Base-by-base conservation (phyloP, 2,797 vertebrate species). In the Crax fasciolata region DNA sequence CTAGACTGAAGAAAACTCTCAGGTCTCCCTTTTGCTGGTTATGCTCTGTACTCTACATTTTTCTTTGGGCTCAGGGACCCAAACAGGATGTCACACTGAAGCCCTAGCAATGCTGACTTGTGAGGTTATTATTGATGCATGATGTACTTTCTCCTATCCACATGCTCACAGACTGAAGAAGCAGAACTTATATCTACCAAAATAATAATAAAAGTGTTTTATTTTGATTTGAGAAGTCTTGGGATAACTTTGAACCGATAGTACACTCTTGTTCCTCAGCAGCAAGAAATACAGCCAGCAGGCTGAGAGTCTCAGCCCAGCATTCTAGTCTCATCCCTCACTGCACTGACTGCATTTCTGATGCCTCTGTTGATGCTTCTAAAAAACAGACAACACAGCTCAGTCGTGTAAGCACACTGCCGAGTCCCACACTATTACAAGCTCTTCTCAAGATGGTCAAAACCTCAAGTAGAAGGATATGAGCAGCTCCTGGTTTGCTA, bases 361-460 rank as follows among this genome's bases (percentile, higher is more conserved):
- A 49, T 46, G 7, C 9, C 49, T 54, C 28, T 65, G 5, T 5
- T 30, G 20, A 13, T 27, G 7, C 62, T 79, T 65, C 16, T 79
- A 6, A 27, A 82, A 35, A 82, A 19, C 5, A 7, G 28, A 48
- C 13, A 39, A 32, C 74, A 18, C 21, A 58, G 54, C 9, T 9
- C 2, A n/a, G 17, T 6, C 80, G 4, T 19, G 25, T 30, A 59
- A 95, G 32, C 12, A n/a, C 67, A 28, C 20, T 16, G 13, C 41
- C 35, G 61, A 67, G n/a, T 15, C 21, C 54, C 24, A 66, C 0
- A 0, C 38, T 32, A 44, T 2, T 24, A 30, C 12, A 28, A 44
- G 7, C 9, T 62, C 32, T 86, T 74, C 51, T 58, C n/a, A 58
- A 70, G 48, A 57, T 1, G 5, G 13, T 19, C 63, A 81, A 52